Base-by-base conservation (phyloP, 2,113 vertebrate species). In the Plotosus lineatus region DNA sequence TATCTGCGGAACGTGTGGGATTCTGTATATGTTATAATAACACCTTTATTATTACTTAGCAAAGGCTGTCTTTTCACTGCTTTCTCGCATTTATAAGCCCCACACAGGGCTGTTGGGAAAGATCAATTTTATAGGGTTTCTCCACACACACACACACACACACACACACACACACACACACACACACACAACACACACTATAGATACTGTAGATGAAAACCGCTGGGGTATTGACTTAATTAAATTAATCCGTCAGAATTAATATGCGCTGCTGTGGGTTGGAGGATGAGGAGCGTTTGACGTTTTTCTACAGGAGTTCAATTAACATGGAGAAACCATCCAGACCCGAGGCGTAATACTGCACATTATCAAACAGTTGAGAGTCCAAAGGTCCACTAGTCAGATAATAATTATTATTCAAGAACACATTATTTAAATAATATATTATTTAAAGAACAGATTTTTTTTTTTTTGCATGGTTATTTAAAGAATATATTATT, bases 181-280 rank as follows among this genome's bases (percentile, higher is more conserved):
- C 63, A 40, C 61, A 65, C 19, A 38, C 23, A 36, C 8, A 65
- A n/a, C 61, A 38, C 19, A 8, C 17, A 44, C 63, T 9, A 36
- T 9, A 36, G 56, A 60, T 31, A 15, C 5, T 2, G 28, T 33
- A 15, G 28, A 61, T 65, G 33, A 65, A 65, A 66, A 44, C 46
- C 68, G 4, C 68, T 71, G 42, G 68, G 68, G 42, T 48, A 71
- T 71, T 71, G n/a, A 48, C 42, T 71, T 71, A 71, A 71, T 71
- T 71, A 71, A 71, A 71, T 71, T 28, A 71, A 71, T 71, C 44
- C 26, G 11, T 71, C 68, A 71, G 68, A 48, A 71, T 31, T 46
- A 71, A 48, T 71, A 48, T 9, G 68, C 4, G 65, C 65, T 69
- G 65, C 8, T 71, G 42, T 31, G 44, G 68, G 15, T 71, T 71